Conservation (phyloP, 2,113 vertebrate species). For the Ictalurus furcatus region DNA sequence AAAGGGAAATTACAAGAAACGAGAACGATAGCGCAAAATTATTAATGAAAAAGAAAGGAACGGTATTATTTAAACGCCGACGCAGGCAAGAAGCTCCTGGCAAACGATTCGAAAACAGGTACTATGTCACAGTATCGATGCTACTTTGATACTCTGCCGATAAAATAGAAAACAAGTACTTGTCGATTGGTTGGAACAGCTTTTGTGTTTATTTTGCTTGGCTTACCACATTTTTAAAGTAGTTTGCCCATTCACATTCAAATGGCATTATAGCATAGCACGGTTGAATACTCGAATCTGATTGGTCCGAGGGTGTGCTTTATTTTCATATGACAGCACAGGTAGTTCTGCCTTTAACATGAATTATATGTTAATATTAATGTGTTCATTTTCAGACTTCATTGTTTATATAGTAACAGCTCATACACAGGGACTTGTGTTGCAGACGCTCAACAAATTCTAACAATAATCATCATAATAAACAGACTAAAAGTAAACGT, state of each 20-base stretch:
- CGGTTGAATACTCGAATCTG: too few species aligned
- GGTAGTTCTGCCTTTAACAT: background rate
- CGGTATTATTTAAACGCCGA: too few species aligned
- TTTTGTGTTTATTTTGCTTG: background rate
- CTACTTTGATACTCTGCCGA: background rate
- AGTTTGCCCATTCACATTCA: too few species aligned
- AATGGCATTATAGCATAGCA: too few species aligned
- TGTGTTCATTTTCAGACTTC: background rate
- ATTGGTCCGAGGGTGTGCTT: too few species aligned
- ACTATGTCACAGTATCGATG: background rate
- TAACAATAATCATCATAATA: background rate
- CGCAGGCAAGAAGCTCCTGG: too few species aligned
- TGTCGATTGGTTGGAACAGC: background rate
- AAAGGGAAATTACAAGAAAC: too few species aligned
- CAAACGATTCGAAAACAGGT: too few species aligned
- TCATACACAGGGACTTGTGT: background rate
- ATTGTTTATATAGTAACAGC: background rate
- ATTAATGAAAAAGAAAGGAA: too few species aligned
- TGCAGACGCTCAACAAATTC: background rate
- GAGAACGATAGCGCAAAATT: too few species aligned
- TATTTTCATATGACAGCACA: too few species aligned
- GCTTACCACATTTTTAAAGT: background rate
- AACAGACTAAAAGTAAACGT: too few species aligned
- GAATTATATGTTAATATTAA: background rate
- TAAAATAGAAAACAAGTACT: background rate